These are phyloP conservation scores for Pedicia rivosa DNA, from an alignment of 2,888 invertebrate genomes.

Conservation along the genomic window DNA sequence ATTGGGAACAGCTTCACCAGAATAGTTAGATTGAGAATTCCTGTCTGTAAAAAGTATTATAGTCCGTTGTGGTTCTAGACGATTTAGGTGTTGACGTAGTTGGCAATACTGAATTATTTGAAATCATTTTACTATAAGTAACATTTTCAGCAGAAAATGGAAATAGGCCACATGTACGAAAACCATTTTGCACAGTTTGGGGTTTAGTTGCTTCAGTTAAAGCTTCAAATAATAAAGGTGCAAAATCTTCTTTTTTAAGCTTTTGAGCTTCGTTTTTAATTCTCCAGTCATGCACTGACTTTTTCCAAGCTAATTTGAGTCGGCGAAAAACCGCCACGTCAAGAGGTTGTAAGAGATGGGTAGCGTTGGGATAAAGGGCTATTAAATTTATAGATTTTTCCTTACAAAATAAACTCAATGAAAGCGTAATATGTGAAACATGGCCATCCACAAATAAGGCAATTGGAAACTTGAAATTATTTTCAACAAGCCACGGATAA, in stretches of 20 bases:
- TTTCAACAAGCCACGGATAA: conserved; percentile 21
- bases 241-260: not conserved
- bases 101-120: not conserved
- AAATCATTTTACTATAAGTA: not conserved
- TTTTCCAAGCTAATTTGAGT: conserved; percentile 20
- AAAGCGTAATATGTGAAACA: conserved; percentile 21
- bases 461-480: conserved; percentile 20
- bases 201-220: not conserved
- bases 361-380: conserved; percentile 23
- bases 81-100: not conserved
- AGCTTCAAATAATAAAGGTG: not conserved
- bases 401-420: conserved; percentile 23
- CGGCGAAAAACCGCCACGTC: conserved; percentile 23
- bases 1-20: too few species aligned
- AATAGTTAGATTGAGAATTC: too few species aligned
- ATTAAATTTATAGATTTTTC: conserved; percentile 21
- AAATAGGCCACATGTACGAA: conserved; percentile 16
- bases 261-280: conserved; percentile 11
- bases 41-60: too few species aligned
- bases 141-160: conserved; percentile 8
- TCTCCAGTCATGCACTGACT: conserved; percentile 16
- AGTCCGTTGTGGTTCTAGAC: too few species aligned
- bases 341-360: conserved; percentile 25
- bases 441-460: conserved; percentile 27
- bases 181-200: conserved; percentile 12